Conservation (phyloP, 2,888 invertebrate species). For the Heliconius ethilla region DNA sequence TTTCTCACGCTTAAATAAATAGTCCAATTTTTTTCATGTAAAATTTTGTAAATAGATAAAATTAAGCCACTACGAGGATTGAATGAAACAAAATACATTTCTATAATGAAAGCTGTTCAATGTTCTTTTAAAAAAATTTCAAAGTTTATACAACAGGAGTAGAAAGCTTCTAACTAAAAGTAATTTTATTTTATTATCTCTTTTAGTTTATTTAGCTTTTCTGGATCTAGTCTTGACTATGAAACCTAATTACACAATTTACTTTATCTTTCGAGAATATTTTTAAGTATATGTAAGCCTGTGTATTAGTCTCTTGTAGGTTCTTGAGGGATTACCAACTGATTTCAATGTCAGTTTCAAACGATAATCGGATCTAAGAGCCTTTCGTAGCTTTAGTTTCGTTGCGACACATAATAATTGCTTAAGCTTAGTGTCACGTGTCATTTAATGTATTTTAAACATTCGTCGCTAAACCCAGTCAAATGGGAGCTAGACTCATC, state of each 20-base stretch:
- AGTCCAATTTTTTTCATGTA: no score
- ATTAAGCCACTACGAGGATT: neutral
- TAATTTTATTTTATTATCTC: neutral
- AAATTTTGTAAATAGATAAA: neutral
- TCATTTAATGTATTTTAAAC: neutral
- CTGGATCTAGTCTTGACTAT: neutral
- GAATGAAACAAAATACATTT: no score
- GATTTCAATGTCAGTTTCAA: conserved; percentile 33
- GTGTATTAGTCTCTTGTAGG: neutral
- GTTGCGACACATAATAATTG: conserved; percentile 30
- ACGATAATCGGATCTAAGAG: conserved; percentile 25
- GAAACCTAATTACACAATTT: neutral
- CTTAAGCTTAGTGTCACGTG: conserved; percentile 14
- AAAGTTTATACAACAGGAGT: no score
- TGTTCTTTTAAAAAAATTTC: no score
- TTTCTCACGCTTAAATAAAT: neutral
- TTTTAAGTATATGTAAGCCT: neutral
- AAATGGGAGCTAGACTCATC: no score
- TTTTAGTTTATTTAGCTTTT: neutral
- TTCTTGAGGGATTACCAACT: conserved; percentile 25
- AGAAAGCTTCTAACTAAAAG: no score
- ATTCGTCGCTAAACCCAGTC: neutral
- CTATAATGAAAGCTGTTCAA: no score
- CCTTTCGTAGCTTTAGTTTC: neutral
- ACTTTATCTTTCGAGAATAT: neutral